phyloP scores from a whole-genome alignment of 2,113 vertebrate species.

The Nyctereutes procyonoides region DNA sequence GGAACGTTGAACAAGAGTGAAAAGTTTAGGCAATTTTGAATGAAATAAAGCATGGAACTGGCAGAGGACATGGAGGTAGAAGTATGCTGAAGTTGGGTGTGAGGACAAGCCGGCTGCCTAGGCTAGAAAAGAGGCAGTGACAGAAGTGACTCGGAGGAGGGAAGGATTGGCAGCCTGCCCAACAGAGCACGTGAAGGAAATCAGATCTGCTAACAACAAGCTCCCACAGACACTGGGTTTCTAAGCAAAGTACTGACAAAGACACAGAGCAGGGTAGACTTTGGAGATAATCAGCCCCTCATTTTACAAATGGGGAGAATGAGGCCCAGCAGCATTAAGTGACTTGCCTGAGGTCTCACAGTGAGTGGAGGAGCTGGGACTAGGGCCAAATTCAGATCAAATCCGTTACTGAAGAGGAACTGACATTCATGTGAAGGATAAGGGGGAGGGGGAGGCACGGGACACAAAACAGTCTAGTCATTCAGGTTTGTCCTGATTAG shows the following conservation, averaged over 20 bases:
- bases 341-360: constrained; percentile 63
- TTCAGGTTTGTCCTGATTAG: constrained; percentile 70
- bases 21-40: constrained; percentile 54
- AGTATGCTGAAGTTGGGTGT: constrained; percentile 43
- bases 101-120: constrained; percentile 55
- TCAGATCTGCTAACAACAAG: constrained; percentile 46
- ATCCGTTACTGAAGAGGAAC: constrained; percentile 64
- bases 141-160: constrained; percentile 53
- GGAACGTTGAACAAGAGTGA: not conserved
- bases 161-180: constrained; percentile 65
- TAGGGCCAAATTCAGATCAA: constrained; percentile 71
- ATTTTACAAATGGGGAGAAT: constrained; percentile 7
- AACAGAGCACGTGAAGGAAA: constrained; percentile 70
- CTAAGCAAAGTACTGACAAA: constrained; percentile 60
- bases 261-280: not conserved
- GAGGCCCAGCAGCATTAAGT: constrained; percentile 24
- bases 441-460: not conserved
- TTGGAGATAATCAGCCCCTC: constrained; percentile 51
- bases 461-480: constrained; percentile 66
- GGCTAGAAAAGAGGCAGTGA: constrained; percentile 51
- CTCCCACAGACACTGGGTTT: constrained; percentile 46
- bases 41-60: constrained; percentile 41
- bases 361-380: constrained; percentile 48
- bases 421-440: constrained; percentile 59
- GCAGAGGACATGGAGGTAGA: constrained; percentile 19